Evolutionary conservation across 2,113 vertebrate genomes (phyloP), one percentile per base, ranked within the genome.

Genomic region (Phoenicopterus ruber): DNA sequence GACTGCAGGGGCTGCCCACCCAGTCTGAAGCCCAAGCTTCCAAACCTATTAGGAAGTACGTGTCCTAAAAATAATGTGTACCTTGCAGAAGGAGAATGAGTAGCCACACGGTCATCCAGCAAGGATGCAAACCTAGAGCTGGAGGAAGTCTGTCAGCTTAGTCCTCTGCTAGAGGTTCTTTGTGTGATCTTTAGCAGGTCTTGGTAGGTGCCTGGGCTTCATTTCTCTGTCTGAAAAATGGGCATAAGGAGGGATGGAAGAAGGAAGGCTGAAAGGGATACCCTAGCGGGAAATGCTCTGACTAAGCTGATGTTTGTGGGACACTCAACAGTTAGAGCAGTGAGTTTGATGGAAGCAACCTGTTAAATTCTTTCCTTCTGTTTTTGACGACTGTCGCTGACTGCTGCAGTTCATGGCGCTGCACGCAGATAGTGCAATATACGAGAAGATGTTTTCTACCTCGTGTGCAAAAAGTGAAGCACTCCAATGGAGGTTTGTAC

Each of bases 381-480:
- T 38, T 77, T 73, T 87, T 63, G 28, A 78, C 78, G 28, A 24
- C 31, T 25, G 8, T 46, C 26, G 5, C 10, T 17, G 13, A 16
- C 26, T 69, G 72, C 67, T 24, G 4, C 28, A 11, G 38, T 50
- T 74, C 21, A 20, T 62, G 46, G 25, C 50, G 57, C 17, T 40
- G 36, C 36, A 40, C 0, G 0, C 10, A 50, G 31, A 7, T 6
- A 52, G 21, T 14, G 36, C 32, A 71, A 19, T 32, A 21, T 26
- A 28, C 0, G 1, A 81, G 36, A 88, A 61, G 25, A 1, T 57
- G 42, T 65, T 78, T 86, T 79, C 42, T 76, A 36, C 29, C 15
- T 61, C 0, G 0, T 47, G 19, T 50, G 17, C n/a, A 34, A 71
- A 81, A 94, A 74, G 11, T 24, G 29, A 81, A 62, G 32, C 21